These are phyloP conservation scores for Physeter macrocephalus DNA, from an alignment of 2,113 vertebrate species.

Conservation along the genomic window DNA sequence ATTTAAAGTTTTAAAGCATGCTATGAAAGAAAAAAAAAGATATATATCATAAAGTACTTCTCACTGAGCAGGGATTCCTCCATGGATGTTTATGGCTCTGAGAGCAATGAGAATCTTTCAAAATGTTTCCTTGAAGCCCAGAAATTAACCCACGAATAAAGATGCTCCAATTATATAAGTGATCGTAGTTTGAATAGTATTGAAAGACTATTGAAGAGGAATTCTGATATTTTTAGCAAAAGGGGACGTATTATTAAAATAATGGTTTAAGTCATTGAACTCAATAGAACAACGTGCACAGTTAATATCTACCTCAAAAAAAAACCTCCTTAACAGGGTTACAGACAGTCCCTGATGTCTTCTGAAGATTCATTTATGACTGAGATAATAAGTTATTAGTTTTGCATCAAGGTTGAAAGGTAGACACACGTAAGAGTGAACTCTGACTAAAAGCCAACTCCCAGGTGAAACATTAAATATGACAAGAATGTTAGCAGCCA, in stretches of 20 bases:
- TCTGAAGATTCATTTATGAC: constrained; percentile 66
- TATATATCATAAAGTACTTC: background rate
- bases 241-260: constrained; percentile 5
- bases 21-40: background rate
- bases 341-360: constrained; percentile 44
- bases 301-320: constrained; percentile 22
- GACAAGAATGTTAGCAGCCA: constrained; percentile 61
- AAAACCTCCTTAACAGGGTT: constrained; percentile 5
- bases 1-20: background rate
- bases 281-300: constrained; percentile 25
- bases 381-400: constrained; percentile 66
- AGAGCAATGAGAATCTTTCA: background rate
- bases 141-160: background rate
- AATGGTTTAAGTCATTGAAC: constrained; percentile 47
- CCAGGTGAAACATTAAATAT: constrained; percentile 57
- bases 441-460: constrained; percentile 67
- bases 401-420: constrained; percentile 74
- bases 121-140: background rate
- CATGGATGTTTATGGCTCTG: background rate
- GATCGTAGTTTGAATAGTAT: background rate
- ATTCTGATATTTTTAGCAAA: constrained; percentile 3
- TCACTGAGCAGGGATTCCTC: background rate
- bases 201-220: background rate
- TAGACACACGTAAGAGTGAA: constrained; percentile 65
- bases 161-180: background rate